Evolutionary conservation across 1,140 invertebrate species (phyloP), one percentile per base, ranked within the genome.

Genomic region (Formica exsecta): DNA sequence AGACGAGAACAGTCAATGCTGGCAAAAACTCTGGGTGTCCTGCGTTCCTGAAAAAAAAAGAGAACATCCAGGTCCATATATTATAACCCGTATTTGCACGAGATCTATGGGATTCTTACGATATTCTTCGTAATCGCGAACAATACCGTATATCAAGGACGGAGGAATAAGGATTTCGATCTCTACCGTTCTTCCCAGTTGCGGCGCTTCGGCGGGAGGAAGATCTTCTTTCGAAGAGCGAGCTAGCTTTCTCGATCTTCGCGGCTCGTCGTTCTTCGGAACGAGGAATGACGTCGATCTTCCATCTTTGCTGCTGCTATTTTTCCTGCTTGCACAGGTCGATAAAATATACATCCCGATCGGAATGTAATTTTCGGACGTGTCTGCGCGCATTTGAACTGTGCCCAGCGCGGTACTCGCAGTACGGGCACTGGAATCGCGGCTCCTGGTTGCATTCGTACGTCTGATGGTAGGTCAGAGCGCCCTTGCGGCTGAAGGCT

Each of bases 361-460:
- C 97, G 89, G 97, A 96, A 93, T 97, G 97, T 96, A 97, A 97
- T 25, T 97, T 89, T 2, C 87, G 73, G 8, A 92, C 87, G 54
- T 92, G 92, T 19, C 75, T 80, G 0, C 90, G 87, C 3, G 92
- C 81, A 74, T 94, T 93, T 19, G 92, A 93, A 8, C 89, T 88
- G 36, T 92, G 91, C 1, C 29, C 68, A 0, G 93, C 93, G 7
- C 90, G 87, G 66, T 95, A 94, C 4, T 70, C 68, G 86, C 96
- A 96, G 80, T 94, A 91, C 29, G 96, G 95, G 92, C 97, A 96
- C 79, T 95, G 95, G 93, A 97, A 97, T 86, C 96, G 95, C 4
- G 96, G 96, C 84, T 95, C 94, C 87, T 96, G 96, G 25, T 96
- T 96, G 93, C 97, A 97, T 90, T 97, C 96, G 90, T 96, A 96